phyloP scores from a whole-genome alignment of 1,140 invertebrate genomes.

The Zaprionus ghesquierei region DNA sequence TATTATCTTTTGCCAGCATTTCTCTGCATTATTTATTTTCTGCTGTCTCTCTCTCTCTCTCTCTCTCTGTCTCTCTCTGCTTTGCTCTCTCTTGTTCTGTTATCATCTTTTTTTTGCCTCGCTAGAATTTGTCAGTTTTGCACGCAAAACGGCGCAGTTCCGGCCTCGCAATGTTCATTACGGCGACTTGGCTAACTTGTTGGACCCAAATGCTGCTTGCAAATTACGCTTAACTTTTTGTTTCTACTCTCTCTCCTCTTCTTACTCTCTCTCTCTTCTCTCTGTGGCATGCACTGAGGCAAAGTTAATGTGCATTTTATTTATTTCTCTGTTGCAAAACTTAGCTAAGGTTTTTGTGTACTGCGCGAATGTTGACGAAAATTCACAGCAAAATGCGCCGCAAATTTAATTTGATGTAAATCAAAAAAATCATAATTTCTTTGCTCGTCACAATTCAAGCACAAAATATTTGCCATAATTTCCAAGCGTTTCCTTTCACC shows the following conservation, averaged over 20 bases:
- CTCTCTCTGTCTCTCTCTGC: not conserved
- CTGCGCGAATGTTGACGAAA: too few relatives aligned
- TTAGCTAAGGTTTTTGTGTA: too few relatives aligned
- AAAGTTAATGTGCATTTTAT: not conserved
- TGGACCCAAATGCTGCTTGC: constrained; percentile 19
- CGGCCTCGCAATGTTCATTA: constrained; percentile 71
- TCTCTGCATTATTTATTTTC: constrained; percentile 31
- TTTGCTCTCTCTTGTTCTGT: not conserved
- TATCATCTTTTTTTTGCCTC: constrained; percentile 2
- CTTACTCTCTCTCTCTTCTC: not conserved
- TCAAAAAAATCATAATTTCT: not conserved
- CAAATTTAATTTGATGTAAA: too few relatives aligned
- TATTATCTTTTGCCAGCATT: constrained; percentile 56
- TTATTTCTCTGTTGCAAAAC: not conserved
- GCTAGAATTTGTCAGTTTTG: constrained; percentile 50
- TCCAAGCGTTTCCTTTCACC: not conserved
- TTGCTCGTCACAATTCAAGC: not conserved
- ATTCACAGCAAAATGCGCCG: too few relatives aligned
- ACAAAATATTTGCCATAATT: not conserved
- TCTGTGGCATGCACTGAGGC: not conserved
- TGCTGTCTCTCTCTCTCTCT: not conserved
- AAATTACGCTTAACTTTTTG: constrained; percentile 69
- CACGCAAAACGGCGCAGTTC: constrained; percentile 71
- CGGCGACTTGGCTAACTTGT: constrained; percentile 55
- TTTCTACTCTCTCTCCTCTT: not conserved